A percentile compares a stretch with the other conserved stretches of the same genome.
These are phyloP conservation scores for Oncorhynchus nerka DNA, from an alignment of 2,113 vertebrate genomes.

Conservation along the genomic window DNA sequence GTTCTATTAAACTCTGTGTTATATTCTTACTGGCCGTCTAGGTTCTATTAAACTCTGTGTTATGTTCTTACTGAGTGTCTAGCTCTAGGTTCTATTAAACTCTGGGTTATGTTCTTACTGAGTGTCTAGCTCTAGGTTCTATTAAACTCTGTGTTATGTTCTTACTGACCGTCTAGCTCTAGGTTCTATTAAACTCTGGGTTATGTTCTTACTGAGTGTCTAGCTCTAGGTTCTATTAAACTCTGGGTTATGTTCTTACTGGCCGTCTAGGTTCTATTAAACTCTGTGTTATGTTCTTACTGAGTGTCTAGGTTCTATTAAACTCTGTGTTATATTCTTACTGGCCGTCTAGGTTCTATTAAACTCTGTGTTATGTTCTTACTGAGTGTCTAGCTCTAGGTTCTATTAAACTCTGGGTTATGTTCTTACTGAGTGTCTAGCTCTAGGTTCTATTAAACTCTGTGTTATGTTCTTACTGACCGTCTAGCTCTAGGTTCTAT, in stretches of 20 bases:
- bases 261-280: slow-evolving; percentile 42
- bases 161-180: too few species aligned
- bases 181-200: too few species aligned
- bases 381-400: slow-evolving; percentile 70
- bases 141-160: too few species aligned
- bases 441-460: slow-evolving; percentile 5
- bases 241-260: slow-evolving; percentile 60
- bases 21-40: too few species aligned
- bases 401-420: neutral
- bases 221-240: slow-evolving; percentile 35
- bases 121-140: too few species aligned
- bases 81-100: too few species aligned
- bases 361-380: slow-evolving; percentile 37
- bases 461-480: slow-evolving; percentile 70
- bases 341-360: slow-evolving; percentile 56
- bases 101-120: too few species aligned
- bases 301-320: neutral
- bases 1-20: too few species aligned
- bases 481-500: slow-evolving; percentile 14
- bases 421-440: slow-evolving; percentile 77
- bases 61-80: too few species aligned
- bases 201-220: slow-evolving; percentile 69
- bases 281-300: slow-evolving; percentile 60
- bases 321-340: slow-evolving; percentile 51
- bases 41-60: too few species aligned